Evolutionary conservation across 2,113 vertebrate genomes (phyloP), one percentile per base, ranked within the genome.

Genomic region (Pheucticus melanocephalus): DNA sequence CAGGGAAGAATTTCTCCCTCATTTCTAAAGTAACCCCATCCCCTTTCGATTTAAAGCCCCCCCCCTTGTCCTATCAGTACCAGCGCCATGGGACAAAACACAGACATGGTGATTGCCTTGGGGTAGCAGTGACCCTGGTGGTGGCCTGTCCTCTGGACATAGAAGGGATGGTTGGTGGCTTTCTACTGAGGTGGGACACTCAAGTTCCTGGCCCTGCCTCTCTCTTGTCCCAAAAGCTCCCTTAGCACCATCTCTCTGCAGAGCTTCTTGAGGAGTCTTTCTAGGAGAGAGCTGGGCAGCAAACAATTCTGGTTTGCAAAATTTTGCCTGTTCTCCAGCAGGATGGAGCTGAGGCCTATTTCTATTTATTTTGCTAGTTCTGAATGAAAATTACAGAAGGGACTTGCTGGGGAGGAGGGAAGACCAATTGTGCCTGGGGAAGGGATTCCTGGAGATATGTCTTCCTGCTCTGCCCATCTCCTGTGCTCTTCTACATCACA

Each of bases 341-440:
- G 68, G 45, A 70, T 11, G 48, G 42, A 73, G 42, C 31, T 66
- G 53, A 81, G 72, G 23, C 23, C 23, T 73, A 23, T 45, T 73
- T 76, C 50, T 45, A 40, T 91, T 65, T 61, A 47, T 86, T 65
- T 69, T 60, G n/a, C 44, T 72, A 48, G 10, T 64, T 87, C 57
- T 88, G 66, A 94, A 86, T 31, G 53, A 57, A 94, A 96, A 92
- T 73, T 59, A 57, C 37, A 50, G 75, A 66, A 86, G 25, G 33
- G 24, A 72, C 37, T 65, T 2, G 1, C 27, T 19, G 37, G 20
- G 28, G 50, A 77, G 12, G 39, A 53, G 14, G 2, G 18, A 83
- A 69, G 45, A 77, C 37, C 59, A 50, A 61, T 0, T 1, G 2
- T 69, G 40, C 69, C 56, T 6, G 0, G 48, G 23, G 53, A 85